phyloP scores from a whole-genome alignment of 2,797 vertebrate species.

The Rhinella marina region DNA sequence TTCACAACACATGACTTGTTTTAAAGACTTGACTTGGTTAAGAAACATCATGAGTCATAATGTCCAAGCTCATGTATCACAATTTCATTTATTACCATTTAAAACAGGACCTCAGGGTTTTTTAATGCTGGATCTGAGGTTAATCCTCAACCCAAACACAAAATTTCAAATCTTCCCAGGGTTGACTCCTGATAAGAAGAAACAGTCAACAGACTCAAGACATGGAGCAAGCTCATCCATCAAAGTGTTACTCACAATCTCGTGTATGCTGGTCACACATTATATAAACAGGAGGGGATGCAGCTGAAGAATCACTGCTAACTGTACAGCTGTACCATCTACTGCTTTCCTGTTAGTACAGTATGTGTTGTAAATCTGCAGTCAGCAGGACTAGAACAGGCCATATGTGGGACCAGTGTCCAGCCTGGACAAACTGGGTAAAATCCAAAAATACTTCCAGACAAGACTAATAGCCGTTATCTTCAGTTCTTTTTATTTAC shows the following conservation, averaged over 20 bases:
- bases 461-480: not conserved
- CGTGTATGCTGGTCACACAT: conserved; percentile 3
- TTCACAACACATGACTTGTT: not conserved
- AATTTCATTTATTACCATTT: conserved; percentile 17
- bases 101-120: conserved; percentile 13
- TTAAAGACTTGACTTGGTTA: conserved; percentile 8
- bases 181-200: conserved; percentile 22
- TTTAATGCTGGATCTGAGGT: conserved; percentile 31
- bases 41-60: conserved; percentile 34
- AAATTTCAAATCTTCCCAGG: conserved; percentile 25
- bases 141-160: conserved; percentile 48
- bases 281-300: conserved; percentile 23
- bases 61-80: conserved; percentile 19
- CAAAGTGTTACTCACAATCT: conserved; percentile 18
- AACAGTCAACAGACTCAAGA: not conserved
- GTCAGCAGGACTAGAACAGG: not conserved
- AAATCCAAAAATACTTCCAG: not conserved
- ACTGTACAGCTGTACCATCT: not conserved
- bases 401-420: not conserved
- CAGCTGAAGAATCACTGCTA: not conserved
- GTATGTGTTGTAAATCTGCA: not conserved
- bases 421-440: not conserved
- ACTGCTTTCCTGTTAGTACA: not conserved
- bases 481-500: not conserved
- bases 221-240: conserved; percentile 28